Percentiles rank a stretch among this genome's conserved stretches.
Conservation (phyloP, 2,113 vertebrate species). For the Cairina moschata region DNA sequence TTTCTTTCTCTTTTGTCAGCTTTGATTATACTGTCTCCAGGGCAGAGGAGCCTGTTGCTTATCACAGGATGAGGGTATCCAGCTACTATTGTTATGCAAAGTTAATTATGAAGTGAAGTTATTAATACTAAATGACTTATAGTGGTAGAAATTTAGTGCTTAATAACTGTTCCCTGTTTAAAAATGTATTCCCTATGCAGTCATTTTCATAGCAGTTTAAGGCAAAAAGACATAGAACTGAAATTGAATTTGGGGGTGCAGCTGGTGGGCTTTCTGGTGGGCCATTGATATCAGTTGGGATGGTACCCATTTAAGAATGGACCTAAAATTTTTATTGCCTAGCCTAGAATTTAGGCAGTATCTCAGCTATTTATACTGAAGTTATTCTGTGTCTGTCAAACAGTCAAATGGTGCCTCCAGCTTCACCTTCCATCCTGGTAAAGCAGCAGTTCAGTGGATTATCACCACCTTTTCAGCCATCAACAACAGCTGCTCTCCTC, state of each 20-base stretch:
- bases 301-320: neutral
- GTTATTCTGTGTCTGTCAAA: neutral
- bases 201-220: neutral
- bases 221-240: neutral
- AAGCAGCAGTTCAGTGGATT: neutral
- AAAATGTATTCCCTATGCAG: neutral
- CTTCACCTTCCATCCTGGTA: neutral
- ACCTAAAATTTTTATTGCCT: neutral
- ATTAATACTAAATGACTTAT: conserved; percentile 10
- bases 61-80: conserved; percentile 1
- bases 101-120: conserved; percentile 36
- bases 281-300: neutral
- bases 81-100: conserved; percentile 27
- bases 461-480: neutral
- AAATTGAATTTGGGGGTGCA: neutral
- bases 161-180: neutral
- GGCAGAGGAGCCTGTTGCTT: conserved; percentile 37
- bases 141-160: neutral
- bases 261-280: neutral
- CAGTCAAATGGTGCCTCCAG: neutral
- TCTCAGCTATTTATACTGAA: neutral
- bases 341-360: neutral
- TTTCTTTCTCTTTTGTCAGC: neutral
- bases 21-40: conserved; percentile 17
- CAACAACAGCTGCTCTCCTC: neutral